A percentile compares a stretch with the other conserved stretches of the same genome.
Conservation (phyloP, 2,797 vertebrate species). For the Urosaurus nigricauda region DNA sequence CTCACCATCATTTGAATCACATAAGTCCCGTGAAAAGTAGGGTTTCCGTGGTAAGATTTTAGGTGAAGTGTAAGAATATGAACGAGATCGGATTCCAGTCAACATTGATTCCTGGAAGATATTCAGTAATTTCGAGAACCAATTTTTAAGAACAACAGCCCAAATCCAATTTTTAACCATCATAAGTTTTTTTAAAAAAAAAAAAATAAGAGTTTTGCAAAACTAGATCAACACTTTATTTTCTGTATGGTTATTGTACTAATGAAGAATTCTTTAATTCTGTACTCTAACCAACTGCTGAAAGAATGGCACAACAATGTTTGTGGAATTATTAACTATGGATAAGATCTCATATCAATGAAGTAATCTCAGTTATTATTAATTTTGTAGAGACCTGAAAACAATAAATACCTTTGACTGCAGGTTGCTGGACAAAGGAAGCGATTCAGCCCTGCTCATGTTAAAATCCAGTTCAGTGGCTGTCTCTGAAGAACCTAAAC, state of each 20-base stretch:
- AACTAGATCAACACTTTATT: not conserved
- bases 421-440: constrained; percentile 77
- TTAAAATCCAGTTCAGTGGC: constrained; percentile 71
- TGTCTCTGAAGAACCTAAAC: constrained; percentile 71
- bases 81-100: constrained; percentile 88
- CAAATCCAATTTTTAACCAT: constrained; percentile 14
- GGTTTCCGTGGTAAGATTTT: constrained; percentile 86
- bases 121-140: constrained; percentile 14
- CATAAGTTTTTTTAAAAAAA: not conserved
- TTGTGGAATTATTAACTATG: not conserved
- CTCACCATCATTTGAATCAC: constrained; percentile 78
- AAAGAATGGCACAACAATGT: not conserved
- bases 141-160: constrained; percentile 19
- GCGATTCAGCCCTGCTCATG: constrained; percentile 82
- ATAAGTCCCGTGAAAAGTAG: constrained; percentile 76
- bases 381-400: not conserved
- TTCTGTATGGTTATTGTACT: not conserved
- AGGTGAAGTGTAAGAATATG: constrained; percentile 93
- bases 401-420: constrained; percentile 81
- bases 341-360: not conserved
- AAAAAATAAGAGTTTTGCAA: not conserved
- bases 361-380: constrained; percentile 11
- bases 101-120: constrained; percentile 79
- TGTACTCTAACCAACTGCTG: not conserved
- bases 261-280: not conserved